phyloP scores from a whole-genome alignment of 1,140 invertebrate genomes.

The Sycophaga agraensis region DNA sequence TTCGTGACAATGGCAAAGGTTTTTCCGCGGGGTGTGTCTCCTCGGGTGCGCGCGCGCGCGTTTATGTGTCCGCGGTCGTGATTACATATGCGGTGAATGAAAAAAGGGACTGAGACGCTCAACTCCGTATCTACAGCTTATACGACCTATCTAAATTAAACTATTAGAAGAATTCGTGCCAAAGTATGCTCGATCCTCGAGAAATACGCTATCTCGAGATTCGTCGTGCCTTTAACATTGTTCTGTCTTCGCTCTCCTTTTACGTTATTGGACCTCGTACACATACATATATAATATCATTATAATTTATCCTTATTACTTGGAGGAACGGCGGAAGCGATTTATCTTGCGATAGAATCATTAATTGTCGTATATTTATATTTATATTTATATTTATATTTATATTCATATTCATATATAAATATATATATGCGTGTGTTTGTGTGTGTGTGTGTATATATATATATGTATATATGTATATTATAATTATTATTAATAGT shows the following conservation, averaged over 20 bases:
- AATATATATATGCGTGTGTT: no score
- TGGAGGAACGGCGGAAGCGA: constrained; percentile 1
- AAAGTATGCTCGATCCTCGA: constrained; percentile 35
- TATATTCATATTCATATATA: no score
- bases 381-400: no score
- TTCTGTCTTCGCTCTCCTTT: constrained; percentile 17
- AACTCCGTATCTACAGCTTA: constrained; percentile 40
- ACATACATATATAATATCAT: no score
- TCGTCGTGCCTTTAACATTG: not conserved
- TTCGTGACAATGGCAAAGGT: constrained; percentile 6
- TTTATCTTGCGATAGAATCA: constrained; percentile 4
- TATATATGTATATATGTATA: no score
- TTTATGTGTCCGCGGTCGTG: no score
- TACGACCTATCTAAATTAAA: constrained; percentile 38
- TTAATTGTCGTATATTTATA: no score
- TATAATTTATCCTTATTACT: not conserved
- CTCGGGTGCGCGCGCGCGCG: constrained; percentile 28
- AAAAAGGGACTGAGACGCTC: not conserved
- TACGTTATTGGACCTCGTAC: constrained; percentile 3
- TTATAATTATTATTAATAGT: constrained; percentile 16
- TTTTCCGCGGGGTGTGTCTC: no score
- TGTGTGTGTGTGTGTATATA: no score
- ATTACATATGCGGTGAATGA: no score
- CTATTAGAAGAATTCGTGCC: constrained; percentile 28
- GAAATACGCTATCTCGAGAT: constrained; percentile 30